Evolutionary conservation across 1,140 invertebrate genomes (phyloP).

Genomic region (Hesperophylax magnus): DNA sequence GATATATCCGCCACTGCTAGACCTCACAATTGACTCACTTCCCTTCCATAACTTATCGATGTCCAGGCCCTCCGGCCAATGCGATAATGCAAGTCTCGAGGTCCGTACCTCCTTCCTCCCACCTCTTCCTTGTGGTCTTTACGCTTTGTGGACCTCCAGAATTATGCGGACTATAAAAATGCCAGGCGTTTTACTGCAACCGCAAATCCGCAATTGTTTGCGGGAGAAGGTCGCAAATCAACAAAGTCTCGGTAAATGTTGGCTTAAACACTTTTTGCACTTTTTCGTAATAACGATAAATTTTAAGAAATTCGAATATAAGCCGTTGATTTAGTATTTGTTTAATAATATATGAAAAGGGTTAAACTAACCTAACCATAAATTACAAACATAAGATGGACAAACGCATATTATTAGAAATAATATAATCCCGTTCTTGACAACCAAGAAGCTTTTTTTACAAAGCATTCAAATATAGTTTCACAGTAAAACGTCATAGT

Average conservation of each 20-base stretch:
- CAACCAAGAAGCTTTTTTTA: no score
- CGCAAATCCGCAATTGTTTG: slow-evolving; percentile 55
- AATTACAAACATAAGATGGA: no score
- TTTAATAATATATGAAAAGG: no score
- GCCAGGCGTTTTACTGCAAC: slow-evolving; percentile 46
- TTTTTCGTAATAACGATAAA: no score
- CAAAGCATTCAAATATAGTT: no score
- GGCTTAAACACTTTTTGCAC: neutral
- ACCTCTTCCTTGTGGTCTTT: slow-evolving; percentile 1
- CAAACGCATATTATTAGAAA: no score
- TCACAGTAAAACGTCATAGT: no score
- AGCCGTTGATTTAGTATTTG: no score
- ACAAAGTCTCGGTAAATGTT: neutral
- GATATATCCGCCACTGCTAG: no score
- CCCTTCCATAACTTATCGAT: slow-evolving; percentile 16
- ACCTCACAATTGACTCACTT: neutral
- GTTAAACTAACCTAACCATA: no score
- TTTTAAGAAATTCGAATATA: no score
- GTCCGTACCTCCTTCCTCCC: neutral
- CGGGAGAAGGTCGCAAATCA: slow-evolving; percentile 10
- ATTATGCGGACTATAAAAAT: slow-evolving; percentile 51
- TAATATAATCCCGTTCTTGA: no score
- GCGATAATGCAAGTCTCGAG: slow-evolving; percentile 1
- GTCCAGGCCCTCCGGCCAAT: neutral
- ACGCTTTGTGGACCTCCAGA: slow-evolving; percentile 37